Conservation (phyloP, 2,113 vertebrate species). For the Poecile atricapillus region DNA sequence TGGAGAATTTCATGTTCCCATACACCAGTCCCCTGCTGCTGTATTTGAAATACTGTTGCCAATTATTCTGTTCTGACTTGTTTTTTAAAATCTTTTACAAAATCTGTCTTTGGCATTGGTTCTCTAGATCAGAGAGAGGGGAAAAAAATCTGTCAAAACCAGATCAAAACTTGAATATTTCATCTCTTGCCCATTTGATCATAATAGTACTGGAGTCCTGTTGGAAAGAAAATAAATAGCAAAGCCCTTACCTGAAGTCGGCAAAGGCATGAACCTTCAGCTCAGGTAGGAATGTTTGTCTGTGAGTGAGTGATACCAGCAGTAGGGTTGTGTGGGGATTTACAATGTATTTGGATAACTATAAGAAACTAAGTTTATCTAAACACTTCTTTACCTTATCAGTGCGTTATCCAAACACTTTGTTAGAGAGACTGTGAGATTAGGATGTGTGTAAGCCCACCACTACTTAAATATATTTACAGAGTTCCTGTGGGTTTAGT, state of each 20-base stretch:
- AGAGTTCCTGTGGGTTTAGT: background rate
- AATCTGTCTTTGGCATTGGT: background rate
- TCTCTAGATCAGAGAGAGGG: background rate
- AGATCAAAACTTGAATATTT: background rate
- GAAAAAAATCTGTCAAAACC: background rate
- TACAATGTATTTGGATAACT: background rate
- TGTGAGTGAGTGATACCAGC: background rate
- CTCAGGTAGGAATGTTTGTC: background rate
- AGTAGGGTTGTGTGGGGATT: background rate
- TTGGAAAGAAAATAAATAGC: slow-evolving; percentile 9
- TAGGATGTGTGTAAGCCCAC: background rate
- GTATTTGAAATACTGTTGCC: background rate
- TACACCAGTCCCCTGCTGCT: background rate
- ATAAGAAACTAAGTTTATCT: slow-evolving; percentile 4
- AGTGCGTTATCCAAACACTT: slow-evolving; percentile 20
- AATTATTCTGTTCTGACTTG: background rate
- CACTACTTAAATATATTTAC: background rate
- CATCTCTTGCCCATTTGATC: background rate
- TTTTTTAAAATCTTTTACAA: background rate
- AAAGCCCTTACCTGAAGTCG: background rate
- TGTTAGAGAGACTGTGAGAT: background rate
- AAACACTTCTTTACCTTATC: slow-evolving; percentile 28
- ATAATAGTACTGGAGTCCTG: background rate
- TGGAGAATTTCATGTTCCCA: background rate
- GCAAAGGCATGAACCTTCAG: background rate